These are phyloP conservation scores for Hypsopygia costalis DNA, from an alignment of 2,888 invertebrate species.

Conservation along the genomic window DNA sequence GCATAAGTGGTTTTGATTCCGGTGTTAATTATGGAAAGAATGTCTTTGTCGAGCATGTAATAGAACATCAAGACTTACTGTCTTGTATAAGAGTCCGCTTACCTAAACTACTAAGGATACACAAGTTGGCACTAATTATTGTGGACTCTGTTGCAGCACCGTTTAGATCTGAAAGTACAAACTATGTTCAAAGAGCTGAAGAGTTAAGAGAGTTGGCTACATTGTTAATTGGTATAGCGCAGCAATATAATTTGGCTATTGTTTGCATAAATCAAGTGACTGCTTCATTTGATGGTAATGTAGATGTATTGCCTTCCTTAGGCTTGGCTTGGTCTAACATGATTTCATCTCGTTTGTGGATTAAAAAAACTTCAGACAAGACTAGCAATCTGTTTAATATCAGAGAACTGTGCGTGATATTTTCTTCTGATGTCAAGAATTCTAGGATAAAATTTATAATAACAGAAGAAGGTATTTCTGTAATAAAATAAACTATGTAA, in stretches of 20 bases:
- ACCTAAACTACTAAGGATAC: constrained; percentile 46
- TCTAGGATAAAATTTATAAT: constrained; percentile 8
- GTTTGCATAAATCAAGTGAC: constrained; percentile 72
- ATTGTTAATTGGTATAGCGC: constrained; percentile 44
- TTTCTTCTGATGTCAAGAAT: constrained; percentile 57
- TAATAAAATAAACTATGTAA: constrained; percentile 14
- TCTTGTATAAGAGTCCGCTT: constrained; percentile 57
- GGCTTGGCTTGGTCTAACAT: constrained; percentile 75
- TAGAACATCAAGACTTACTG: constrained; percentile 57
- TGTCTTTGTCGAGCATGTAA: constrained; percentile 65
- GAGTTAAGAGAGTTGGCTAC: constrained; percentile 63
- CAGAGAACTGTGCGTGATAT: constrained; percentile 47
- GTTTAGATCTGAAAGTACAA: constrained; percentile 58
- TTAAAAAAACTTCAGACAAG: constrained; percentile 33
- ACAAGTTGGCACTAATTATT: constrained; percentile 46
- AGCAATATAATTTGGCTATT: constrained; percentile 49
- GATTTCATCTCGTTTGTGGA: constrained; percentile 51
- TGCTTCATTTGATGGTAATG: constrained; percentile 40
- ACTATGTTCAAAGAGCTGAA: constrained; percentile 67
- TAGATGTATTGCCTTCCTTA: constrained; percentile 52
- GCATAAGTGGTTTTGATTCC: constrained; percentile 25
- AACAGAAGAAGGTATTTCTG: background rate
- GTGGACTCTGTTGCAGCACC: constrained; percentile 72
- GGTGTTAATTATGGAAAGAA: constrained; percentile 46
- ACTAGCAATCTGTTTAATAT: constrained; percentile 25